Conservation (phyloP, 2,888 invertebrate genomes). For the Drosophila lutescens region DNA sequence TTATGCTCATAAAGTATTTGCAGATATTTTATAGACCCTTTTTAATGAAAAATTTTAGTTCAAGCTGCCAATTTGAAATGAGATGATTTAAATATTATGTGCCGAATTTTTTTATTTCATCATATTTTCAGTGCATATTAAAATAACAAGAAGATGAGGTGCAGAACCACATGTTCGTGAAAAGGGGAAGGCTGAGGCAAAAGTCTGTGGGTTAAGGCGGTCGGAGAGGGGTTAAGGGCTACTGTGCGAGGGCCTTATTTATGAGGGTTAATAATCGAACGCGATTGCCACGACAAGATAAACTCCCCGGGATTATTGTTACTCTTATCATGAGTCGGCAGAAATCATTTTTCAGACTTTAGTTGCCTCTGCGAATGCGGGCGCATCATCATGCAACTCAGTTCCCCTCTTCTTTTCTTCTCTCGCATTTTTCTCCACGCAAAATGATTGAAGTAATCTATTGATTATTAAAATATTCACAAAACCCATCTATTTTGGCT, state of each 20-base stretch:
- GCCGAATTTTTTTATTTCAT: background rate
- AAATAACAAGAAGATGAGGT: slow-evolving; percentile 1
- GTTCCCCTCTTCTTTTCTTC: background rate
- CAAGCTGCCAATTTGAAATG: too few relatives aligned
- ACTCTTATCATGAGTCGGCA: slow-evolving; percentile 69
- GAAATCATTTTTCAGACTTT: slow-evolving; percentile 39
- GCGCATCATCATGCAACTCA: slow-evolving; percentile 45
- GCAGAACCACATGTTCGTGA: slow-evolving; percentile 59
- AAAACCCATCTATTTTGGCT: slow-evolving; percentile 29
- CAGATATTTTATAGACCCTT: too few relatives aligned
- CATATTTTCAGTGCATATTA: background rate
- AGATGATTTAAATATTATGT: background rate
- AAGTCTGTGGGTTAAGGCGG: slow-evolving; percentile 18
- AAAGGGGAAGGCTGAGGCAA: slow-evolving; percentile 46
- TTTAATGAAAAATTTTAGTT: too few relatives aligned
- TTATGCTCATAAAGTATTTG: too few relatives aligned
- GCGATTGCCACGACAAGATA: slow-evolving; percentile 73
- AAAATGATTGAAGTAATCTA: slow-evolving; percentile 49
- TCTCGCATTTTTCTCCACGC: slow-evolving; percentile 20
- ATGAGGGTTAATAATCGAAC: slow-evolving; percentile 78
- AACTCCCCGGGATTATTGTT: slow-evolving; percentile 48
- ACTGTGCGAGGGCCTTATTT: slow-evolving; percentile 43
- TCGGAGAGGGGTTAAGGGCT: slow-evolving; percentile 16
- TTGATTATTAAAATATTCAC: slow-evolving; percentile 49
- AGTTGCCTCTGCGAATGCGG: slow-evolving; percentile 56